These are phyloP conservation scores for Scrobipalpa atriplicella DNA, from an alignment of 2,888 invertebrate genomes.

Conservation along the genomic window DNA sequence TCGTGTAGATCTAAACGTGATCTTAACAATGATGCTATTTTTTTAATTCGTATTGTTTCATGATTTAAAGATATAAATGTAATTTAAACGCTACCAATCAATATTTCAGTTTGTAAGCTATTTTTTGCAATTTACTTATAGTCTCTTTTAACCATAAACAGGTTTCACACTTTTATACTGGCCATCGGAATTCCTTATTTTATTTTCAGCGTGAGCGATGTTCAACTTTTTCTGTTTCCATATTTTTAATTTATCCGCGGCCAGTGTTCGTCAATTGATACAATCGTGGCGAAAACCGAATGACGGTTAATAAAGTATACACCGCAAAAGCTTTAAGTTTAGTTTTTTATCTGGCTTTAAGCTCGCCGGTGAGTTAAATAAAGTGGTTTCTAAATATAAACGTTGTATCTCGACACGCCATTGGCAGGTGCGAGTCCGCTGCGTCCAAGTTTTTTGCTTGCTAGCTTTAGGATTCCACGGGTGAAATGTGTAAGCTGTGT, in stretches of 20 bases:
- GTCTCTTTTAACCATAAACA: constrained; percentile 10
- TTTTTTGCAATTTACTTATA: constrained; percentile 3
- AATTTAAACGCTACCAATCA: background rate
- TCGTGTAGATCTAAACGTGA: too few species aligned
- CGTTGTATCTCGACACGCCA: constrained; percentile 76
- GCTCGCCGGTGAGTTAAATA: constrained; percentile 78
- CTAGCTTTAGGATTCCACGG: constrained; percentile 12
- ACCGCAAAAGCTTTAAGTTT: constrained; percentile 69
- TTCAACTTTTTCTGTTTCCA: constrained; percentile 35
- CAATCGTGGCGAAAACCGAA: constrained; percentile 77
- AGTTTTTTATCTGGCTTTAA: constrained; percentile 76
- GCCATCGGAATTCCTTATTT: constrained; percentile 23
- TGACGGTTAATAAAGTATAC: constrained; percentile 74
- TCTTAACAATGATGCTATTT: too few species aligned
- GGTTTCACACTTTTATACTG: constrained; percentile 13
- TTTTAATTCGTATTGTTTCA: too few species aligned
- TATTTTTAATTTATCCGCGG: constrained; percentile 48
- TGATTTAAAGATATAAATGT: too few species aligned
- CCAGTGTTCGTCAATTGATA: constrained; percentile 66
- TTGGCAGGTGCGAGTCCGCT: constrained; percentile 77
- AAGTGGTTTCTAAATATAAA: constrained; percentile 82
- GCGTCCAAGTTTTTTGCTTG: constrained; percentile 60
- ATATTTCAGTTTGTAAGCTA: background rate
- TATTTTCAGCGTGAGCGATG: constrained; percentile 48
- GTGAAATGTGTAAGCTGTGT: background rate